Percentiles rank a stretch among this genome's conserved stretches.
Evolutionary conservation across 2,797 vertebrate species (phyloP).

Genomic region (Lemur catta): DNA sequence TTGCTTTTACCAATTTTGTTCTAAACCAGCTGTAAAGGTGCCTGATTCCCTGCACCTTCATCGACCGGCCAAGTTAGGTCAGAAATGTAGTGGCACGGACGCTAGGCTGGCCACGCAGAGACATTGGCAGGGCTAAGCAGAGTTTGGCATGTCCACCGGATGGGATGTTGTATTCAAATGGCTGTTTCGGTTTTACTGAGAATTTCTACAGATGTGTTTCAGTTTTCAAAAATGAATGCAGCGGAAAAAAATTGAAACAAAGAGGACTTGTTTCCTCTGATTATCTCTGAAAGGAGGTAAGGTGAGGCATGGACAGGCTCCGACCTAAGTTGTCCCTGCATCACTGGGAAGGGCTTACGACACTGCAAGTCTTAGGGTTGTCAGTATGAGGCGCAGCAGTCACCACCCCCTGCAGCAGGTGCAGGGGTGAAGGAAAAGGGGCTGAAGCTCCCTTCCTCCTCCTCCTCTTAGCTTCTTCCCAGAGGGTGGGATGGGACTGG

Average conservation of each 20-base stretch:
- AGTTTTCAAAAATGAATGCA: not conserved
- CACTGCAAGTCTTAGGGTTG: rapidly evolving
- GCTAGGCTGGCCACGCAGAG: not conserved
- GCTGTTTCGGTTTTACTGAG: not conserved
- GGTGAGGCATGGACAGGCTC: too few species aligned
- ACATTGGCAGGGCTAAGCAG: not conserved
- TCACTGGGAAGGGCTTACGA: too few species aligned
- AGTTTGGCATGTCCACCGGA: too few species aligned
- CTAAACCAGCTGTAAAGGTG: not conserved
- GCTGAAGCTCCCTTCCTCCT: not conserved
- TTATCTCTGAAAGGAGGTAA: not conserved
- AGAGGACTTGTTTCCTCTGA: not conserved
- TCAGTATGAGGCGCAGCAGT: not conserved
- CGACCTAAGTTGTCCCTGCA: not conserved
- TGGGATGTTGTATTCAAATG: not conserved
- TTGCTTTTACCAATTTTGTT: not conserved
- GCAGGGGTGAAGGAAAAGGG: rapidly evolving
- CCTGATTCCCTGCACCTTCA: not conserved
- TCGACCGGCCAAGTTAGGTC: not conserved
- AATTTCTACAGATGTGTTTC: not conserved
- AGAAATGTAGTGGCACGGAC: too few species aligned
- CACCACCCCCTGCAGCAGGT: not conserved
- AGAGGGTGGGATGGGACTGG: not conserved
- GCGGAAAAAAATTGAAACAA: not conserved
- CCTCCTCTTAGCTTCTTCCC: not conserved